phyloP scores from a whole-genome alignment of 2,888 invertebrate genomes.

The Shargacucullia verbasci region DNA sequence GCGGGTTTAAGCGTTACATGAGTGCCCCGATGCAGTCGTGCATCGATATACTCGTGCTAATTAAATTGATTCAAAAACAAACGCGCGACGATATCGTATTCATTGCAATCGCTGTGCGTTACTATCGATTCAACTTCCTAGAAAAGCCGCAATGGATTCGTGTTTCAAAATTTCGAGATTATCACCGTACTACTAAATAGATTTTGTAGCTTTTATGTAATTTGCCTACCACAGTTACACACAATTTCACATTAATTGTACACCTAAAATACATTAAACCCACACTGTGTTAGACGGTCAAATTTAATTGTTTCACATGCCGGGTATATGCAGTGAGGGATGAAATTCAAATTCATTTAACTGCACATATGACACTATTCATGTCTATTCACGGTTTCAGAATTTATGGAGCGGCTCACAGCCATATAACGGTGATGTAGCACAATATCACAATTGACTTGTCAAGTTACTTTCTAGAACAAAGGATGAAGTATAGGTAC shows the following conservation, averaged over 20 bases:
- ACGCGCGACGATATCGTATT: constrained; percentile 18
- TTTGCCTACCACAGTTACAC: neutral
- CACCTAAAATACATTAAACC: constrained; percentile 41
- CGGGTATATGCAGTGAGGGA: constrained; percentile 18
- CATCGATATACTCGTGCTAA: constrained; percentile 13
- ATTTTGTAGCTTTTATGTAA: neutral
- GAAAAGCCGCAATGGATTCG: constrained; percentile 7
- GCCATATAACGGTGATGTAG: constrained; percentile 15
- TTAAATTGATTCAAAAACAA: constrained; percentile 38
- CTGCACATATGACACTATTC: constrained; percentile 25
- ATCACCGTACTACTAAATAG: neutral
- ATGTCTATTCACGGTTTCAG: constrained; percentile 7
- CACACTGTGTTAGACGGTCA: constrained; percentile 28
- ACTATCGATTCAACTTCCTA: constrained; percentile 6
- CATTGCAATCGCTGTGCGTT: constrained; percentile 21
- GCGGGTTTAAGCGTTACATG: neutral
- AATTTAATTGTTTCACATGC: constrained; percentile 44
- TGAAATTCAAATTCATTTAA: constrained; percentile 40
- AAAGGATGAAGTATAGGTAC: neutral
- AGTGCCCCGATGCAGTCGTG: neutral
- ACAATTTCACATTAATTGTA: constrained; percentile 29
- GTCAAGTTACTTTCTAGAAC: constrained; percentile 11
- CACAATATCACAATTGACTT: constrained; percentile 22
- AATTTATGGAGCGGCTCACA: constrained; percentile 17
- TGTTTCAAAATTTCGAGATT: too few species aligned